phyloP scores from a whole-genome alignment of 35 echinoderm and acorn worm species.

The Nesometra sesokonis region DNA sequence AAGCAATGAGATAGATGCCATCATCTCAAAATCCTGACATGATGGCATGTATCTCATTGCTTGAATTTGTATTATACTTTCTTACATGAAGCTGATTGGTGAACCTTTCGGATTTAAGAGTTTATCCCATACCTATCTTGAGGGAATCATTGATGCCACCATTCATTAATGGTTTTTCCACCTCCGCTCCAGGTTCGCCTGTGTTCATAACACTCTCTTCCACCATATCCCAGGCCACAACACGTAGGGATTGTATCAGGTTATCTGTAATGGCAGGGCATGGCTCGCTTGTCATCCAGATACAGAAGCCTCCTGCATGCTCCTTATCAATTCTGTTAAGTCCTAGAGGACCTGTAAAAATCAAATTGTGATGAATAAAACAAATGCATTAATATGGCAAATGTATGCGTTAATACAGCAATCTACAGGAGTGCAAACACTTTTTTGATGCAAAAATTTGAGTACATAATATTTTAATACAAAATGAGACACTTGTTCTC shows the following conservation, averaged over 20 bases:
- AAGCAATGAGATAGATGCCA: too few species aligned
- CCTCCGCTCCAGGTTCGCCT: not conserved
- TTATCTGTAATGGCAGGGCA: conserved; percentile 28
- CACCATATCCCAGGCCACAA: conserved; percentile 66
- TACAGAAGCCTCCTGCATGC: conserved; percentile 52
- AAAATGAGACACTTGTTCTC: too few species aligned
- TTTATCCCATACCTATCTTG: conserved; percentile 49
- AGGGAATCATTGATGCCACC: conserved; percentile 47
- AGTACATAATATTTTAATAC: too few species aligned
- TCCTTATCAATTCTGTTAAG: conserved; percentile 38
- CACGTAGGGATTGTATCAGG: conserved; percentile 55
- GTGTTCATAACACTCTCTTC: not conserved
- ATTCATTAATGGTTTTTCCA: not conserved
- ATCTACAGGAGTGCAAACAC: too few species aligned
- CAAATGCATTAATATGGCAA: not conserved
- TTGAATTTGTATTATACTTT: too few species aligned
- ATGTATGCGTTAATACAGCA: not conserved
- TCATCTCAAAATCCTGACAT: too few species aligned
- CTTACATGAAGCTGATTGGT: too few species aligned
- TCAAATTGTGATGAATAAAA: not conserved
- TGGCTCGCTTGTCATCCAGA: conserved; percentile 91
- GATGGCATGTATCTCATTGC: too few species aligned
- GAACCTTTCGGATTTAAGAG: too few species aligned
- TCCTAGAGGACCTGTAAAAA: conserved; percentile 56
- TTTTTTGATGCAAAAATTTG: too few species aligned